Percentiles rank a stretch among this genome's conserved stretches.
These are phyloP conservation scores for Mellilla xanthometata DNA, from an alignment of 2,888 invertebrate genomes.

Conservation along the genomic window DNA sequence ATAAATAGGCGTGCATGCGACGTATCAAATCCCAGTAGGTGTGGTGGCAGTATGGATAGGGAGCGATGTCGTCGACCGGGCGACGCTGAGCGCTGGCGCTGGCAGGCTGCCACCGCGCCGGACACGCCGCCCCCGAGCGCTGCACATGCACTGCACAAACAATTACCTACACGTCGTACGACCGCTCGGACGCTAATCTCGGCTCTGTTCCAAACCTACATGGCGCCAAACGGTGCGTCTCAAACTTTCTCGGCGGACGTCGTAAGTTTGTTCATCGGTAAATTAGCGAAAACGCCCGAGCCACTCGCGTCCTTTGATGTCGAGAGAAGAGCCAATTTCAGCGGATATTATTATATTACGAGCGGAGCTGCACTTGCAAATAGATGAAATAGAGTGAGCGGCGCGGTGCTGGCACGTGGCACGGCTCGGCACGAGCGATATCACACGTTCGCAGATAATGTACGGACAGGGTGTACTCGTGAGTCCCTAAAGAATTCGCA, in stretches of 20 bases:
- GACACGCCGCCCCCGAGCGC: constrained; percentile 55
- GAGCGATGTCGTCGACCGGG: constrained; percentile 52
- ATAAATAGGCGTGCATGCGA: constrained; percentile 1
- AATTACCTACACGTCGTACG: constrained; percentile 26
- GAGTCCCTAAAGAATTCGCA: constrained; percentile 5
- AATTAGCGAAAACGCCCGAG: constrained; percentile 48
- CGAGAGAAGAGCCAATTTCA: constrained; percentile 45
- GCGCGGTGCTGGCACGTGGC: constrained; percentile 14
- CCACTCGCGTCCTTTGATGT: constrained; percentile 45
- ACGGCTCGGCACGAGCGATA: constrained; percentile 6
- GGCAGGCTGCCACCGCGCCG: constrained; percentile 58
- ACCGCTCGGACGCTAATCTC: constrained; percentile 18
- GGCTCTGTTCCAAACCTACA: constrained; percentile 12
- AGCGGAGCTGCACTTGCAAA: constrained; percentile 36
- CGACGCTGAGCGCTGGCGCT: constrained; percentile 44
- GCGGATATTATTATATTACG: constrained; percentile 39
- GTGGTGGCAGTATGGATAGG: not conserved
- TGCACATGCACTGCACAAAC: constrained; percentile 35
- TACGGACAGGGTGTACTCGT: constrained; percentile 3
- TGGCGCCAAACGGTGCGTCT: not conserved
- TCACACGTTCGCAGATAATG: constrained; percentile 13
- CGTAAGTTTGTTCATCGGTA: constrained; percentile 35
- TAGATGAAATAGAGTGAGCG: constrained; percentile 28
- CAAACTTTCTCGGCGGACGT: constrained; percentile 26
- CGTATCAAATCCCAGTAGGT: not conserved